A percentile compares a stretch with the other conserved stretches of the same genome.
These are phyloP conservation scores for Apodemus agrarius DNA, from an alignment of 2,797 vertebrate genomes.

Conservation along the genomic window DNA sequence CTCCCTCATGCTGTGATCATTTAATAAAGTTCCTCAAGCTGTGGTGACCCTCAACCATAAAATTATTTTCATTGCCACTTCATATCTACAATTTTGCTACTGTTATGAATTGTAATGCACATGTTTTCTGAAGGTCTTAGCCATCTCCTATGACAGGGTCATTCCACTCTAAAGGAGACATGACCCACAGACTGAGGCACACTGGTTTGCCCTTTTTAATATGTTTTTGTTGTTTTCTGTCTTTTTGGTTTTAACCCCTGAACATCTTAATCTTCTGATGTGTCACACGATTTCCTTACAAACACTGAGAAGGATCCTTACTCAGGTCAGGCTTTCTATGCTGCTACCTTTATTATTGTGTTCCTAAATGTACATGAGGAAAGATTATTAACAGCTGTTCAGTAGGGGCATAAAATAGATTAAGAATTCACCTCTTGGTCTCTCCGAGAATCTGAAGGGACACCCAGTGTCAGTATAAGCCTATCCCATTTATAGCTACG, in stretches of 20 bases:
- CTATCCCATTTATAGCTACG: not conserved
- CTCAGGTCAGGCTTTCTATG: not conserved
- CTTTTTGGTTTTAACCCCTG: conserved; percentile 25
- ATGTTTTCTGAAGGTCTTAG: not conserved
- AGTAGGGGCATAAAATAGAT: not conserved
- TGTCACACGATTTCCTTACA: not conserved
- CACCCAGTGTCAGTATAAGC: not conserved
- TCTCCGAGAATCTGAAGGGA: not conserved
- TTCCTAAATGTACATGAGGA: not conserved
- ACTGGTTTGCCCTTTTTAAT: not conserved
- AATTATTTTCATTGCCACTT: not conserved
- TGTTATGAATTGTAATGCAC: not conserved
- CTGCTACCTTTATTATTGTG: conserved; percentile 7
- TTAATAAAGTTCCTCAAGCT: not conserved
- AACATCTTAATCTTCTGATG: conserved; percentile 24
- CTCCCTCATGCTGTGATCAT: not conserved
- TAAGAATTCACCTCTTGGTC: not conserved
- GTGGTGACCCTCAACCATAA: too few relatives aligned
- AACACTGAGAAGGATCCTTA: conserved; percentile 1
- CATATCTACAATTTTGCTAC: not conserved
- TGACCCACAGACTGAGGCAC: not conserved
- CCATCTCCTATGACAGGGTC: not conserved
- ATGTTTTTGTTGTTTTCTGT: conserved; percentile 12
- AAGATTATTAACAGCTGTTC: not conserved
- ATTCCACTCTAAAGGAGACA: not conserved